These are phyloP conservation scores for Meda fulgida DNA, from an alignment of 2,797 vertebrate genomes.

Conservation along the genomic window DNA sequence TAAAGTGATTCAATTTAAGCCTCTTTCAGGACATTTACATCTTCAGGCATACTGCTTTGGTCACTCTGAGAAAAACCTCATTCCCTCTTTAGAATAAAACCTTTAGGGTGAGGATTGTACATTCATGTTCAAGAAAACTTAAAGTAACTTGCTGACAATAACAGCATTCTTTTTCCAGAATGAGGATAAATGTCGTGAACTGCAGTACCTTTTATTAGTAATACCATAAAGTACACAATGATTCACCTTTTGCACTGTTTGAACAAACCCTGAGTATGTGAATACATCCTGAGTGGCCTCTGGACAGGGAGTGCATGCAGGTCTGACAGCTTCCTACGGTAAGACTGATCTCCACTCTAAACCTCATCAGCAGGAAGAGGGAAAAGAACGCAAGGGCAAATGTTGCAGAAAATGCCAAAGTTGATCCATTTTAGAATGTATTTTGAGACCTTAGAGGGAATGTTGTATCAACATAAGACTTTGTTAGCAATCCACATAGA, in stretches of 20 bases:
- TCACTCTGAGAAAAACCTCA: neutral
- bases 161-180: neutral
- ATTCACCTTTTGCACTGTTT: conserved; percentile 41
- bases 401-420: neutral
- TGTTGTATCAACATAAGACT: neutral
- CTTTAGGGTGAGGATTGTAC: neutral
- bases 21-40: neutral
- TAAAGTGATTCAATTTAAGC: neutral
- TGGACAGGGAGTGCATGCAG: conserved; percentile 19
- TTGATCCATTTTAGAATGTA: neutral
- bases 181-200: conserved; percentile 8
- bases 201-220: neutral
- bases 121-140: neutral
- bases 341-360: conserved; percentile 7
- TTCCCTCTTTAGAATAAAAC: neutral
- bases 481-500: neutral
- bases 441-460: conserved; percentile 4
- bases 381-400: conserved; percentile 15
- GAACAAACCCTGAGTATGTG: conserved; percentile 19
- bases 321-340: conserved; percentile 25
- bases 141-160: conserved; percentile 10
- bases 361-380: conserved; percentile 22
- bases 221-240: conserved; percentile 15
- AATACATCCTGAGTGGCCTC: conserved; percentile 19
- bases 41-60: neutral